Evolutionary conservation across 2,113 vertebrate species (phyloP).

Genomic region (Paedocypris sp.): DNA sequence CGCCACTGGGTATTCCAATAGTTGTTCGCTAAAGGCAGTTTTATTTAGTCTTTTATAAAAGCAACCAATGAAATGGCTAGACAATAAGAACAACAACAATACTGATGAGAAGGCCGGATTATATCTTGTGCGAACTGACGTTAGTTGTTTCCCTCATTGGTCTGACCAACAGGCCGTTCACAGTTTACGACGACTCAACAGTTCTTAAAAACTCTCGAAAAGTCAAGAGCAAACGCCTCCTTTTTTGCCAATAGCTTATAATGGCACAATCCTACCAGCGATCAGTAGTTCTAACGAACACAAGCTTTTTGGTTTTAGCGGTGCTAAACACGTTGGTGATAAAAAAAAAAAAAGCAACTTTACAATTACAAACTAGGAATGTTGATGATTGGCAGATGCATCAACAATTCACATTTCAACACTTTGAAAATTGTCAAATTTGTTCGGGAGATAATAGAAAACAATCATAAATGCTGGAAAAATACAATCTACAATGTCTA

Average conservation of each 20-base stretch:
- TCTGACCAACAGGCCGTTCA: conserved; percentile 20
- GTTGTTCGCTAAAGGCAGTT: too few species aligned
- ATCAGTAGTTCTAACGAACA: conserved; percentile 42
- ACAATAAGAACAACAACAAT: background rate
- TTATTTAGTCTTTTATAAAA: conserved; percentile 2
- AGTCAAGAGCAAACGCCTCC: background rate
- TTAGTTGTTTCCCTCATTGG: background rate
- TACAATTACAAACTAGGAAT: conserved; percentile 46
- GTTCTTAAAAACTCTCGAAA: too few species aligned
- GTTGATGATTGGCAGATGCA: conserved; percentile 40
- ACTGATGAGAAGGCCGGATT: conserved; percentile 32
- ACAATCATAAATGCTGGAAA: conserved; percentile 36
- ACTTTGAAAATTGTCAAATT: conserved; percentile 39
- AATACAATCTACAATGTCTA: conserved; percentile 52
- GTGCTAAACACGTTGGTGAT: conserved; percentile 26
- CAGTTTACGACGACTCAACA: conserved; percentile 22
- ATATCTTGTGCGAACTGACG: conserved; percentile 21
- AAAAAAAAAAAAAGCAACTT: conserved; percentile 29
- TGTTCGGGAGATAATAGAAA: conserved; percentile 40
- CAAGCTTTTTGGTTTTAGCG: conserved; percentile 21
- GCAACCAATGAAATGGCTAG: background rate
- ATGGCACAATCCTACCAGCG: conserved; percentile 29
- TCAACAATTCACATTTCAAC: conserved; percentile 35
- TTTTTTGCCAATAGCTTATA: conserved; percentile 27
- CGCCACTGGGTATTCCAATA: too few species aligned